Conservation (phyloP, 92 coral and sea anemone genomes). For the Palythoa grandis region DNA sequence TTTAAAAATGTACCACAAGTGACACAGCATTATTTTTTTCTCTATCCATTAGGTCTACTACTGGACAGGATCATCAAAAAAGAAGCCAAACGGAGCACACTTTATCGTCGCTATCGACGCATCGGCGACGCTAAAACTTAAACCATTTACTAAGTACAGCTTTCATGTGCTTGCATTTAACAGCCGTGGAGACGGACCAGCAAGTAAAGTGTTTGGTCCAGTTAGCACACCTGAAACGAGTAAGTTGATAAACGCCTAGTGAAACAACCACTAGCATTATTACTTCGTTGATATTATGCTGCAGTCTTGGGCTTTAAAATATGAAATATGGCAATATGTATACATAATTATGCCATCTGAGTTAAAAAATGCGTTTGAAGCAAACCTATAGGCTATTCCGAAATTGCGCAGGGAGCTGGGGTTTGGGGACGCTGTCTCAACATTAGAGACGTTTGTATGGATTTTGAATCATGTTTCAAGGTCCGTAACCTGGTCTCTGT, state of each 20-base stretch:
- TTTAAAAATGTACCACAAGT: neutral
- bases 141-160: conserved; percentile 80
- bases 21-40: neutral
- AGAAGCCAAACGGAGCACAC: conserved; percentile 65
- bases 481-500: too few species aligned
- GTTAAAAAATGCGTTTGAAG: too few species aligned
- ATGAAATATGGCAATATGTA: too few species aligned
- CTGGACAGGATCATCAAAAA: conserved; percentile 75
- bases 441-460: too few species aligned
- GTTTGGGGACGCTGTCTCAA: too few species aligned
- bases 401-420: too few species aligned
- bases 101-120: conserved; percentile 67
- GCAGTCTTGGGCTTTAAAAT: too few species aligned
- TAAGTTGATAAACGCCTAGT: conserved; percentile 27
- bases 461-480: too few species aligned
- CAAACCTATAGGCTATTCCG: too few species aligned
- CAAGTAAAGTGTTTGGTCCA: conserved; percentile 86
- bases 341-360: too few species aligned
- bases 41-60: conserved; percentile 70
- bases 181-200: conserved; percentile 94
- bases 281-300: too few species aligned
- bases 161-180: conserved; percentile 97
- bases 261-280: neutral
- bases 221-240: conserved; percentile 90
- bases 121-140: conserved; percentile 69